Percentiles rank a stretch among this genome's conserved stretches.
These are phyloP conservation scores for Melanophora roralis DNA, from an alignment of 2,888 invertebrate genomes.

Conservation along the genomic window DNA sequence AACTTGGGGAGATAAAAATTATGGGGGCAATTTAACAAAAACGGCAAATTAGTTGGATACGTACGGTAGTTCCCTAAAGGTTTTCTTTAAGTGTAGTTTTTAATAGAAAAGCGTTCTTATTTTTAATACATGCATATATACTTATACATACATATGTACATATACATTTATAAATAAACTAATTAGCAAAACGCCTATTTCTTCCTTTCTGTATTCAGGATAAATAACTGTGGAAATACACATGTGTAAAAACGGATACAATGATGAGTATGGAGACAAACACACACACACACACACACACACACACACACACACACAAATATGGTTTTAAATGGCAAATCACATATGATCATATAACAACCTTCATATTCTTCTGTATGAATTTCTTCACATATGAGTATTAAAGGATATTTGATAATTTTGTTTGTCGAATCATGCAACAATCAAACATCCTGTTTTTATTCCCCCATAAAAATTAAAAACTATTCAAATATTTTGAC, in stretches of 20 bases:
- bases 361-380: too few relatives aligned
- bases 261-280: background rate
- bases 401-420: conserved; percentile 47
- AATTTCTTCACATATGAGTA: background rate
- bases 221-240: background rate
- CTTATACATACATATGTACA: conserved; percentile 32
- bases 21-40: too few relatives aligned
- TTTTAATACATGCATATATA: conserved; percentile 29
- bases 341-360: background rate
- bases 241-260: background rate
- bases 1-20: too few relatives aligned
- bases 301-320: too few relatives aligned
- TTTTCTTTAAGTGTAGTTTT: conserved; percentile 12
- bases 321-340: conserved; percentile 44
- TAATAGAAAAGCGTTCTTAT: background rate
- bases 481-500: conserved; percentile 56
- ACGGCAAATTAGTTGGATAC: too few relatives aligned
- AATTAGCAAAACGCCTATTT: conserved; percentile 59
- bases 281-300: too few relatives aligned
- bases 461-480: conserved; percentile 11
- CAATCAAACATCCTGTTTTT: conserved; percentile 54
- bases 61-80: background rate
- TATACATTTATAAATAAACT: conserved; percentile 31
- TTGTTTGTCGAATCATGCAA: conserved; percentile 46
- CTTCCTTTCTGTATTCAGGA: background rate